A percentile compares a stretch with the other conserved stretches of the same genome.
These are phyloP conservation scores for Blastobasis lacticolella DNA, from an alignment of 2,888 invertebrate genomes.

Conservation along the genomic window DNA sequence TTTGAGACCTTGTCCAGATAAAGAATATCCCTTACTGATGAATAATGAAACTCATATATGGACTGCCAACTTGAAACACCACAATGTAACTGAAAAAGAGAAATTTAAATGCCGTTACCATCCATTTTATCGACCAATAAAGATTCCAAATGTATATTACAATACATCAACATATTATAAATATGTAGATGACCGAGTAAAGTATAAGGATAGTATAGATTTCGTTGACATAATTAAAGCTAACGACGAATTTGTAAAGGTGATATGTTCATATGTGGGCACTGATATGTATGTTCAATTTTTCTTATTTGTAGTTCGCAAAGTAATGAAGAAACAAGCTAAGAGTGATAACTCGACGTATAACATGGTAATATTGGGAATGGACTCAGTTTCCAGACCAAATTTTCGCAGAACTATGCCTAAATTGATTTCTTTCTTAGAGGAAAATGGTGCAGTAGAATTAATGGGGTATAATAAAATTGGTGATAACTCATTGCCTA, in stretches of 20 bases:
- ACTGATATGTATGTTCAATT: constrained; percentile 75
- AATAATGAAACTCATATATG: constrained; percentile 70
- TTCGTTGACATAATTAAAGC: constrained; percentile 50
- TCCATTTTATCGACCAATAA: constrained; percentile 59
- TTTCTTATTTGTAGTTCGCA: constrained; percentile 74
- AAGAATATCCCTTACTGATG: constrained; percentile 52
- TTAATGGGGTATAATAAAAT: constrained; percentile 92
- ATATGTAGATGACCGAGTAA: constrained; percentile 42
- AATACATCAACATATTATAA: too few relatives aligned
- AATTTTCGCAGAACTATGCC: constrained; percentile 90
- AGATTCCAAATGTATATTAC: constrained; percentile 37
- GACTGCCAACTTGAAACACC: constrained; percentile 54
- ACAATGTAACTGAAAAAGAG: constrained; percentile 50
- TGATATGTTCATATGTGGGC: constrained; percentile 67
- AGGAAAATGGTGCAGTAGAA: constrained; percentile 78
- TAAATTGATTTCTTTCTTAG: constrained; percentile 74
- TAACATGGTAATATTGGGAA: constrained; percentile 84
- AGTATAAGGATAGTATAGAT: constrained; percentile 50
- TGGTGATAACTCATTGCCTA: constrained; percentile 93
- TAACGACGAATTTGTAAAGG: constrained; percentile 76
- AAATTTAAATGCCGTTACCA: constrained; percentile 73
- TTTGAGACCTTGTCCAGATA: constrained; percentile 57
- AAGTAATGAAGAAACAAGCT: constrained; percentile 18
- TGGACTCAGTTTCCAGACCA: constrained; percentile 87
- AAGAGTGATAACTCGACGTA: constrained; percentile 28